Conservation (phyloP, 2,888 invertebrate species). For the Agonopterix heracliana region DNA sequence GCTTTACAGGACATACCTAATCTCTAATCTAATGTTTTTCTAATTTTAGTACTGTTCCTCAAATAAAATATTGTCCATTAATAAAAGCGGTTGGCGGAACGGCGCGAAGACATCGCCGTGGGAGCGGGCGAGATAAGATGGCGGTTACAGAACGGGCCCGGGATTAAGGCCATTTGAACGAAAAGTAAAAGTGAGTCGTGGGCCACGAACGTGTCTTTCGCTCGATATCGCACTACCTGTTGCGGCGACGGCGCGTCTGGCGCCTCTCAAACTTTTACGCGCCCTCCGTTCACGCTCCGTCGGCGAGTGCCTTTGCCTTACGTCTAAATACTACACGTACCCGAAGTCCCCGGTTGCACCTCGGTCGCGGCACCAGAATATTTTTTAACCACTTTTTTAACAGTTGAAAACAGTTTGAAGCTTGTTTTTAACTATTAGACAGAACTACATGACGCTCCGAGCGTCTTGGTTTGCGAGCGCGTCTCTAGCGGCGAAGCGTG, state of each 20-base stretch:
- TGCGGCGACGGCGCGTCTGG: conserved; percentile 50
- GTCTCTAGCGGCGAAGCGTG: conserved; percentile 31
- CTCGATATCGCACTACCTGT: conserved; percentile 62
- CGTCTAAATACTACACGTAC: conserved; percentile 36
- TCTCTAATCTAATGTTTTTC: too few relatives aligned
- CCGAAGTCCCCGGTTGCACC: conserved; percentile 35
- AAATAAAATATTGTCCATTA: too few relatives aligned
- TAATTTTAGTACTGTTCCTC: too few relatives aligned
- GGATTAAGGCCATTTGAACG: conserved; percentile 43
- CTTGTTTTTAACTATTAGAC: conserved; percentile 32
- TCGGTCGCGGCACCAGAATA: conserved; percentile 36
- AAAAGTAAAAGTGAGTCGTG: conserved; percentile 42
- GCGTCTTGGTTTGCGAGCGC: conserved; percentile 26
- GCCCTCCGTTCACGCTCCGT: conserved; percentile 30
- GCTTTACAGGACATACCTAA: too few relatives aligned
- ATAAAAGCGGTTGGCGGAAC: too few relatives aligned
- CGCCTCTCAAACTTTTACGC: conserved; percentile 50
- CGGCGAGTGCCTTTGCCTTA: conserved; percentile 9
- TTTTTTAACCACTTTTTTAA: conserved; percentile 48
- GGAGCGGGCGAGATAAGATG: conserved; percentile 36
- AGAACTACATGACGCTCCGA: conserved; percentile 41
- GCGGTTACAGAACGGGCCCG: conserved; percentile 38
- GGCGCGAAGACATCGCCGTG: not conserved
- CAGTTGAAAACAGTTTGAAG: conserved; percentile 54
- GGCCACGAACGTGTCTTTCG: conserved; percentile 25